Evolutionary conservation across 1,140 invertebrate species (phyloP).

Genomic region (Druon quercuslanigerum): DNA sequence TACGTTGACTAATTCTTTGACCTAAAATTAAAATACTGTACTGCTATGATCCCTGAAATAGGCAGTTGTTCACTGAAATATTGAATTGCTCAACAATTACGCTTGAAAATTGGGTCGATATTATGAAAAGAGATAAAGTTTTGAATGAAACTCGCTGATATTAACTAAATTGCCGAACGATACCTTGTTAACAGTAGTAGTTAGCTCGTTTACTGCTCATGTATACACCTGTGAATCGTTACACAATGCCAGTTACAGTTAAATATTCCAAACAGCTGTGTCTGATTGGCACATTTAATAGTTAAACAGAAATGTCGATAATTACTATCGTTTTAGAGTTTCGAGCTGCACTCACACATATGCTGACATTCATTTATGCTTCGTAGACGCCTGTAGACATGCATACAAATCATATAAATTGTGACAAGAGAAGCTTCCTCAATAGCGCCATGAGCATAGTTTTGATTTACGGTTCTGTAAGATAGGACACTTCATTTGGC

Average conservation of each 20-base stretch:
- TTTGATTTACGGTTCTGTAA: conserved; percentile 12
- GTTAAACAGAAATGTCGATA: conserved; percentile 7
- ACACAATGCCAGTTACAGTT: not conserved
- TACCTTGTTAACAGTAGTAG: conserved; percentile 1
- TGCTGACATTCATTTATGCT: not conserved
- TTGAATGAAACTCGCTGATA: not conserved
- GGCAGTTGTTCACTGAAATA: too few species aligned
- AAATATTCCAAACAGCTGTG: not conserved
- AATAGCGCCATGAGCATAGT: not conserved
- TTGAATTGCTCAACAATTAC: not conserved
- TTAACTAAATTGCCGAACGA: conserved; percentile 2
- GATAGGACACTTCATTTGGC: too few species aligned
- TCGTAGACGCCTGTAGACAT: not conserved
- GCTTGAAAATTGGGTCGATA: not conserved
- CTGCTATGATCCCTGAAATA: too few species aligned
- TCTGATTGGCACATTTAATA: conserved; percentile 13
- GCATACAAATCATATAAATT: not conserved
- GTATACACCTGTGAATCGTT: conserved; percentile 20
- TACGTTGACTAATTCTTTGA: too few species aligned
- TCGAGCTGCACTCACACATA: not conserved
- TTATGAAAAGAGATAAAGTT: not conserved
- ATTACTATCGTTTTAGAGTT: conserved; percentile 3
- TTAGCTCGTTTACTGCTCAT: not conserved
- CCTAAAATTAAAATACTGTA: too few species aligned
- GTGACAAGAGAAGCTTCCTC: conserved; percentile 1